Evolutionary conservation across 2,888 invertebrate species (phyloP).

Genomic region (Philereme transversata): DNA sequence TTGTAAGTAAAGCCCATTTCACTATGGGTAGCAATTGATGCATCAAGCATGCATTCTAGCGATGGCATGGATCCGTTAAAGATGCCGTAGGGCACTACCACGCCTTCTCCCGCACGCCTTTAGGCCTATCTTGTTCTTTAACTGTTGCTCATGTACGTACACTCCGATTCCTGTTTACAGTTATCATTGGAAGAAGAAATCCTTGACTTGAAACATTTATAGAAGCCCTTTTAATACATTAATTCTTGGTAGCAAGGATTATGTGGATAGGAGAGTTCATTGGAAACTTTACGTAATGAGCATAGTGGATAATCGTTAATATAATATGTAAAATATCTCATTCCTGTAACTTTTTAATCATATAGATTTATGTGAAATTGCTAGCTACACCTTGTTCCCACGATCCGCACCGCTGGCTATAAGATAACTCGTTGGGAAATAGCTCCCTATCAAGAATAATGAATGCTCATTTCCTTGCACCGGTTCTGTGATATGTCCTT

Average conservation of each 20-base stretch:
- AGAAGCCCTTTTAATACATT: background rate
- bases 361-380: slow-evolving; percentile 45
- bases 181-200: background rate
- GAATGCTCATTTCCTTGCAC: slow-evolving; percentile 45
- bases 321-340: slow-evolving; percentile 13
- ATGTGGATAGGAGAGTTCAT: background rate
- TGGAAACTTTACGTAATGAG: background rate
- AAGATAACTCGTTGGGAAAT: slow-evolving; percentile 44
- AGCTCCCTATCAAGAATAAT: slow-evolving; percentile 44
- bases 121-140: slow-evolving; percentile 16
- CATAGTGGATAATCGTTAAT: too few species aligned
- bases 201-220: background rate
- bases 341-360: slow-evolving; percentile 32
- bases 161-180: slow-evolving; percentile 12
- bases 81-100: slow-evolving; percentile 18
- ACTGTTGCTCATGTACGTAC: slow-evolving; percentile 18
- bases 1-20: slow-evolving; percentile 1
- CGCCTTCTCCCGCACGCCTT: slow-evolving; percentile 5
- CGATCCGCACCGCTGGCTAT: slow-evolving; percentile 45
- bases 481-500: slow-evolving; percentile 37
- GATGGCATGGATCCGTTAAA: slow-evolving; percentile 21
- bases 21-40: slow-evolving; percentile 15
- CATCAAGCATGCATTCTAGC: slow-evolving; percentile 3
- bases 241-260: background rate
- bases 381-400: slow-evolving; percentile 47